Percentiles rank a stretch among this genome's conserved stretches.
Evolutionary conservation across 1,140 invertebrate species (phyloP).

Genomic region (Drosophila sproati): DNA sequence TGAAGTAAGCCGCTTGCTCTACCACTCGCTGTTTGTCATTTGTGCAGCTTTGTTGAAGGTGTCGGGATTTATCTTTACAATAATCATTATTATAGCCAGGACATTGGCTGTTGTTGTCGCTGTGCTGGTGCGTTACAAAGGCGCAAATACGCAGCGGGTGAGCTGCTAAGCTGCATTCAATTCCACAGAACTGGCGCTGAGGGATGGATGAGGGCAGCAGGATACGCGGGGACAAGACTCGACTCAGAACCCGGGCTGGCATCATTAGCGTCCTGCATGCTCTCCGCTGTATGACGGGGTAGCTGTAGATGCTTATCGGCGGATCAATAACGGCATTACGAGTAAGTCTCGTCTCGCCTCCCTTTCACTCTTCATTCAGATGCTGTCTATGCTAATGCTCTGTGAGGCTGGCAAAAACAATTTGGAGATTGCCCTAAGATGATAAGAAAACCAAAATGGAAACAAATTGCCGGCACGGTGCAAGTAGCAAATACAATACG

Average conservation of each 20-base stretch:
- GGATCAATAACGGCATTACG: slow-evolving; percentile 75
- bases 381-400: slow-evolving; percentile 63
- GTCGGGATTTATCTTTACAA: slow-evolving; percentile 81
- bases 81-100: slow-evolving; percentile 75
- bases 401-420: slow-evolving; percentile 63
- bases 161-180: slow-evolving; percentile 76
- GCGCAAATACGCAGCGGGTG: slow-evolving; percentile 81
- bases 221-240: slow-evolving; percentile 6
- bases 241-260: slow-evolving; percentile 13
- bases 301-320: slow-evolving; percentile 69
- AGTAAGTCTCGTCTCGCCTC: slow-evolving; percentile 9
- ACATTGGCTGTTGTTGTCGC: slow-evolving; percentile 40
- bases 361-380: neutral
- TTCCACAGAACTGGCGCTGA: slow-evolving; percentile 52
- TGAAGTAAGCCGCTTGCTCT: slow-evolving; percentile 50
- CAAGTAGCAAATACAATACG: slow-evolving; percentile 62
- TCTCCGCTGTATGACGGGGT: slow-evolving; percentile 48
- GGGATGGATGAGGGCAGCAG: slow-evolving; percentile 40
- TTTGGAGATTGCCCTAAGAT: slow-evolving; percentile 69
- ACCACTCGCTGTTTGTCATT: slow-evolving; percentile 69
- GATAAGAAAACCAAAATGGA: slow-evolving; percentile 83
- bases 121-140: slow-evolving; percentile 61
- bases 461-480: slow-evolving; percentile 75
- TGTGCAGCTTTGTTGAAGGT: slow-evolving; percentile 79
- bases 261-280: slow-evolving; percentile 63